These are phyloP conservation scores for Melanotaenia boesemani DNA, from an alignment of 2,797 vertebrate species.

Conservation along the genomic window DNA sequence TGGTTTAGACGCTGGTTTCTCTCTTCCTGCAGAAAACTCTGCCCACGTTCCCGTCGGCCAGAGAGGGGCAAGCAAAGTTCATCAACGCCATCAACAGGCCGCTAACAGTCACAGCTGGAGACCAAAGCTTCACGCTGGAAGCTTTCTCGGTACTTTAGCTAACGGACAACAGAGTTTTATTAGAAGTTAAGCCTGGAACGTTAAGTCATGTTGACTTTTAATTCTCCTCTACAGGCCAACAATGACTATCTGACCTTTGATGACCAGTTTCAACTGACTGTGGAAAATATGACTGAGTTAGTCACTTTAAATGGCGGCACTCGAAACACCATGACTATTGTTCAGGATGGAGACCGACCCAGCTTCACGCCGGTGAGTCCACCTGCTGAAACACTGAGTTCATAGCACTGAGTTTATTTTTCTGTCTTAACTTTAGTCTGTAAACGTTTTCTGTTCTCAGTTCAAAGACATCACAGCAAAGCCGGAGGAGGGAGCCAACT, in stretches of 20 bases:
- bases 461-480: slow-evolving; percentile 73
- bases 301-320: accelerated
- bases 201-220: neutral
- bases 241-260: slow-evolving; percentile 61
- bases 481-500: slow-evolving; percentile 87
- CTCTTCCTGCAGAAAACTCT: slow-evolving; percentile 82
- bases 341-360: accelerated
- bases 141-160: slow-evolving; percentile 57
- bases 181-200: neutral
- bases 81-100: slow-evolving; percentile 77
- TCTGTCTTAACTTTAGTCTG: neutral
- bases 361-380: slow-evolving; percentile 8
- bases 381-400: neutral
- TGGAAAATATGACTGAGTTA: accelerated
- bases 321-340: slow-evolving; percentile 63
- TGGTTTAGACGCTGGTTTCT: neutral
- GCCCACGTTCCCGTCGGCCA: slow-evolving; percentile 84
- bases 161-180: neutral
- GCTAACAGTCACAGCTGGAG: slow-evolving; percentile 19
- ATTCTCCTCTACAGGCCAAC: slow-evolving; percentile 52
- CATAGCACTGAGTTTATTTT: too few species aligned
- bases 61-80: slow-evolving; percentile 83
- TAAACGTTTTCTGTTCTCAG: slow-evolving; percentile 49
- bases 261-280: accelerated
- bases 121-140: accelerated